Conservation (phyloP, 1,140 invertebrate species). For the Pomacea maculata region DNA sequence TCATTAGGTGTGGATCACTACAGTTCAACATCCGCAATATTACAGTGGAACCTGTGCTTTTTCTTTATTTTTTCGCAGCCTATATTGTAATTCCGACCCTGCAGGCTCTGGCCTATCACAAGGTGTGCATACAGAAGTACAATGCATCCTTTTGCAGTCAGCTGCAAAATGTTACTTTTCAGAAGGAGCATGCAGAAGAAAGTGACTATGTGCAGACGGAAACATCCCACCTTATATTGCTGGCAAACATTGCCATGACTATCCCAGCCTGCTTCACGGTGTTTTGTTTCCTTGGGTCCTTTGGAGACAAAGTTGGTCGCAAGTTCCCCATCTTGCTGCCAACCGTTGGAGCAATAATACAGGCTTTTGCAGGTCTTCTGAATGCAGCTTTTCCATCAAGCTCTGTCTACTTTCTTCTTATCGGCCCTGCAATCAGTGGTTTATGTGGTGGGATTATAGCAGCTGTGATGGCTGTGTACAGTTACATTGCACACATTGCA, state of each 20-base stretch:
- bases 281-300: conserved; percentile 71
- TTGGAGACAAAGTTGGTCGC: conserved; percentile 76
- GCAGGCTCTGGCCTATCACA: conserved; percentile 66
- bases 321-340: conserved; percentile 87
- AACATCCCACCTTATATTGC: conserved; percentile 63
- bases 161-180: conserved; percentile 39
- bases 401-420: conserved; percentile 58
- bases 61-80: conserved; percentile 67
- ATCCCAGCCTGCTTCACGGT: conserved; percentile 64
- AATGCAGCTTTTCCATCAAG: conserved; percentile 71
- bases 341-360: conserved; percentile 81
- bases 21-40: conserved; percentile 36
- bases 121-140: conserved; percentile 60
- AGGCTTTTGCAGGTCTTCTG: conserved; percentile 78
- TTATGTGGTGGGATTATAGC: conserved; percentile 86
- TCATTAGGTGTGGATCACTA: conserved; percentile 13
- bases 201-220: conserved; percentile 58
- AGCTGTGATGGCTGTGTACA: conserved; percentile 89
- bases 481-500: conserved; percentile 87
- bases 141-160: conserved; percentile 48
- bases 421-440: conserved; percentile 64
- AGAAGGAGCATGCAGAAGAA: conserved; percentile 43
- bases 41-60: conserved; percentile 68
- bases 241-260: conserved; percentile 62
- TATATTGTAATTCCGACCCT: conserved; percentile 65